Conservation (phyloP, 2,888 invertebrate species). For the Catocala nupta region DNA sequence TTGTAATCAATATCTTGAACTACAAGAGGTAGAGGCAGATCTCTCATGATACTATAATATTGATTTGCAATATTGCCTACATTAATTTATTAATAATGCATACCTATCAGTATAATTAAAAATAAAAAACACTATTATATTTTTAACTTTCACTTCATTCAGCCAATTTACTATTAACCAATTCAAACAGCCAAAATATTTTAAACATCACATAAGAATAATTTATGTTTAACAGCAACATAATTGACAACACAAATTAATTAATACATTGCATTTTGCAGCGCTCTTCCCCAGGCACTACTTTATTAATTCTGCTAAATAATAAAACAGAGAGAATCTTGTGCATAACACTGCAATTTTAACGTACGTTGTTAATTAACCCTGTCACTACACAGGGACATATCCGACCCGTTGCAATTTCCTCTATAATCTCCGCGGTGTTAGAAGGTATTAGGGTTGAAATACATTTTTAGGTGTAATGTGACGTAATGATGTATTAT, state of each 20-base stretch:
- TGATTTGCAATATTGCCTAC: too few species aligned
- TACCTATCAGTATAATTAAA: too few species aligned
- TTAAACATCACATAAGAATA: too few species aligned
- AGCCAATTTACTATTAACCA: too few species aligned
- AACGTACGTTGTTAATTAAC: slow-evolving; percentile 51
- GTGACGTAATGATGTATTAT: background rate
- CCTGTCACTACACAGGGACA: slow-evolving; percentile 42
- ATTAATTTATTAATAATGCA: too few species aligned
- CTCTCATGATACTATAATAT: too few species aligned
- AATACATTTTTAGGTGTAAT: background rate
- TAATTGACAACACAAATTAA: background rate
- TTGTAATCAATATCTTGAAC: too few species aligned
- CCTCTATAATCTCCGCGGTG: slow-evolving; percentile 48
- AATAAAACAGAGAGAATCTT: slow-evolving; percentile 9
- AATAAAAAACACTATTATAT: too few species aligned
- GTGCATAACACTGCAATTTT: slow-evolving; percentile 23
- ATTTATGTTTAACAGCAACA: too few species aligned
- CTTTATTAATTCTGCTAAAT: slow-evolving; percentile 8
- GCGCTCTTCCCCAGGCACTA: background rate
- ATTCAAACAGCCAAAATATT: too few species aligned
- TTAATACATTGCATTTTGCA: background rate
- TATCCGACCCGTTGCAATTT: slow-evolving; percentile 52
- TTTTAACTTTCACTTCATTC: too few species aligned
- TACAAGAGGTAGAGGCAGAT: too few species aligned
- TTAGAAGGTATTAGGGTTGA: slow-evolving; percentile 34